These are phyloP conservation scores for Ectemnius continuus DNA, from an alignment of 2,888 invertebrate species.

Conservation along the genomic window DNA sequence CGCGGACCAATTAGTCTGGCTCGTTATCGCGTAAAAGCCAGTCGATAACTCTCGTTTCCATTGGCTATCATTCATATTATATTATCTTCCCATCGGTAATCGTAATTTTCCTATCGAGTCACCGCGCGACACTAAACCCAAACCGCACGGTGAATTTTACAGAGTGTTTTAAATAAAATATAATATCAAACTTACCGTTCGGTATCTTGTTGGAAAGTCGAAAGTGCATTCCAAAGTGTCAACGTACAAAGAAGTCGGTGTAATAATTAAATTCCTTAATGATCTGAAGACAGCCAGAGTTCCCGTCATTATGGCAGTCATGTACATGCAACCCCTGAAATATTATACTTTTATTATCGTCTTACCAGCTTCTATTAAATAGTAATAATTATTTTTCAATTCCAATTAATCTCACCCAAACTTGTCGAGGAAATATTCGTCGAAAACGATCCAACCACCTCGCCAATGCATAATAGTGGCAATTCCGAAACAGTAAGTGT, in stretches of 20 bases:
- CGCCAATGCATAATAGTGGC: constrained; percentile 80
- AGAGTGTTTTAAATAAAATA: too few species aligned
- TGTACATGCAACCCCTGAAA: constrained; percentile 52
- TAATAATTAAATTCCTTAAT: constrained; percentile 80
- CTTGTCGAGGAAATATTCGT: constrained; percentile 53
- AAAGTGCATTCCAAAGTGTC: constrained; percentile 82
- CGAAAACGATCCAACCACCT: constrained; percentile 79
- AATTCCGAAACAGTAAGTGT: constrained; percentile 79
- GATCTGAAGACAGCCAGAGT: constrained; percentile 76
- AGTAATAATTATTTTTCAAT: neutral
- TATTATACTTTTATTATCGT: too few species aligned
- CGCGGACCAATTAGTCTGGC: too few species aligned
- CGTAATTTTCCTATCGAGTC: too few species aligned
- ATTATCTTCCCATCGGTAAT: too few species aligned
- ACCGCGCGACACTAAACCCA: too few species aligned
- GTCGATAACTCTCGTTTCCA: too few species aligned
- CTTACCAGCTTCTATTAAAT: too few species aligned
- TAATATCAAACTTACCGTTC: constrained; percentile 60
- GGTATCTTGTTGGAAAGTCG: constrained; percentile 81
- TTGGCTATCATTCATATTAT: too few species aligned
- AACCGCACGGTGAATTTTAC: too few species aligned
- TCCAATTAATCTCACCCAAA: constrained; percentile 27
- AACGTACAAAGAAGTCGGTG: constrained; percentile 81
- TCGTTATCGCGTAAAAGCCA: too few species aligned
- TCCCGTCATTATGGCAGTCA: constrained; percentile 53